phyloP scores from a whole-genome alignment of 1,140 invertebrate species.

The Bombus superbus region DNA sequence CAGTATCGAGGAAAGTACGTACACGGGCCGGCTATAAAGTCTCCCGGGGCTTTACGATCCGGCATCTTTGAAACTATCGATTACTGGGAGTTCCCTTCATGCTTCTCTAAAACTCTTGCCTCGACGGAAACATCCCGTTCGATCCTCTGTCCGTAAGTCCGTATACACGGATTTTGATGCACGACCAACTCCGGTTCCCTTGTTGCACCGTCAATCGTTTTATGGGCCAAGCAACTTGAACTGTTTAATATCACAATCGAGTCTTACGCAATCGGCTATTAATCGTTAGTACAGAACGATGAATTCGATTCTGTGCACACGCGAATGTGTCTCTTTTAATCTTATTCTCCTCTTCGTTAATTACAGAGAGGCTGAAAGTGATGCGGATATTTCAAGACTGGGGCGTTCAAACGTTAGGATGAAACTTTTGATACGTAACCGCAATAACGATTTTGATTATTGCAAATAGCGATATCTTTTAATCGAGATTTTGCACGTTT shows the following conservation, averaged over 20 bases:
- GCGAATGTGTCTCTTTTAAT: not conserved
- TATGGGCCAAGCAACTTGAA: not conserved
- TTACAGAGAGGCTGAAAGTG: not conserved
- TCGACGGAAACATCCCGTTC: not conserved
- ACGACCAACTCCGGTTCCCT: not conserved
- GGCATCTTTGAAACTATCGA: conserved; percentile 62
- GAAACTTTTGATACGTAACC: not conserved
- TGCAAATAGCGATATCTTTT: not conserved
- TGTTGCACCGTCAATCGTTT: conserved; percentile 4
- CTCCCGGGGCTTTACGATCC: conserved; percentile 51
- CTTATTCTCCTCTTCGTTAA: not conserved
- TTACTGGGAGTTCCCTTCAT: conserved; percentile 47
- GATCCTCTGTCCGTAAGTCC: not conserved
- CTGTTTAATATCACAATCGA: not conserved
- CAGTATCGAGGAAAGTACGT: conserved; percentile 31
- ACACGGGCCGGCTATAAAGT: conserved; percentile 57
- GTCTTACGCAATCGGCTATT: not conserved
- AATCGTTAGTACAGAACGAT: not conserved
- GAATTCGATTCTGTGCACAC: not conserved
- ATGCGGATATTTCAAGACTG: not conserved
- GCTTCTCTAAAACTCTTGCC: conserved; percentile 17
- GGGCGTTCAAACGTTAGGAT: not conserved
- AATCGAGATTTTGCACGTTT: not conserved
- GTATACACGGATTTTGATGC: conserved; percentile 25
- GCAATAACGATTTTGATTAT: not conserved